A percentile compares a stretch with the other conserved stretches of the same genome.
phyloP scores from a whole-genome alignment of 2,797 vertebrate genomes.

The Melanotaenia maccullochi region DNA sequence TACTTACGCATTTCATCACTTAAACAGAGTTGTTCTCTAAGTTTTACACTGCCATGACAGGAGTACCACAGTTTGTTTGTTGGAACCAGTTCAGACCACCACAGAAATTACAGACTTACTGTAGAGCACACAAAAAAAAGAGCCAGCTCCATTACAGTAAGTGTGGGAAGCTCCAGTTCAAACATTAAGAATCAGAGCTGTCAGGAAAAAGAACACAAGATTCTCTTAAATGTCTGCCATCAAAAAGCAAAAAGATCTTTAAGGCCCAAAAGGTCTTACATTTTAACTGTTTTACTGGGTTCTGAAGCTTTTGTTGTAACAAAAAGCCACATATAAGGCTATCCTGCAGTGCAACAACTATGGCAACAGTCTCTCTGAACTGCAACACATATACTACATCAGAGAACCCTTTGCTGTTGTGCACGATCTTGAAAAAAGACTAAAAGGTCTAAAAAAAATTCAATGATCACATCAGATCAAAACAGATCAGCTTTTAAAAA shows the following conservation, averaged over 20 bases:
- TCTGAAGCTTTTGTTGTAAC: constrained; percentile 29
- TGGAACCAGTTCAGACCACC: constrained; percentile 9
- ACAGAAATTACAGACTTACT: constrained; percentile 23
- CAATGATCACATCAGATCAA: not conserved
- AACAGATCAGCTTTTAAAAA: not conserved
- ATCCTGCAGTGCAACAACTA: constrained; percentile 20
- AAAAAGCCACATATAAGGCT: constrained; percentile 17
- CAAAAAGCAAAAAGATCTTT: not conserved
- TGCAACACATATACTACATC: constrained; percentile 1
- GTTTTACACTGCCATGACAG: constrained; percentile 3
- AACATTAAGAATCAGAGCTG: constrained; percentile 20
- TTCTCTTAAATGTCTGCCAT: constrained; percentile 9
- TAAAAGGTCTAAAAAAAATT: constrained; percentile 1
- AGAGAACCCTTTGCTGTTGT: not conserved
- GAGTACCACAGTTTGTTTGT: constrained; percentile 29
- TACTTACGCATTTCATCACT: not conserved
- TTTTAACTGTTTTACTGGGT: constrained; percentile 17
- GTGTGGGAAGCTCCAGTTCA: constrained; percentile 27
- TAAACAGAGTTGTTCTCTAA: not conserved
- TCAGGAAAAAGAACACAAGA: constrained; percentile 13
- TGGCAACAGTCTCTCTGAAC: constrained; percentile 23
- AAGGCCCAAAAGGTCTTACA: not conserved
- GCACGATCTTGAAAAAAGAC: not conserved
- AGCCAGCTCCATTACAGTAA: not conserved
- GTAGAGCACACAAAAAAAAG: constrained; percentile 11